phyloP scores from a whole-genome alignment of 2,797 vertebrate species.

The Phrynocephalus guinanensis region DNA sequence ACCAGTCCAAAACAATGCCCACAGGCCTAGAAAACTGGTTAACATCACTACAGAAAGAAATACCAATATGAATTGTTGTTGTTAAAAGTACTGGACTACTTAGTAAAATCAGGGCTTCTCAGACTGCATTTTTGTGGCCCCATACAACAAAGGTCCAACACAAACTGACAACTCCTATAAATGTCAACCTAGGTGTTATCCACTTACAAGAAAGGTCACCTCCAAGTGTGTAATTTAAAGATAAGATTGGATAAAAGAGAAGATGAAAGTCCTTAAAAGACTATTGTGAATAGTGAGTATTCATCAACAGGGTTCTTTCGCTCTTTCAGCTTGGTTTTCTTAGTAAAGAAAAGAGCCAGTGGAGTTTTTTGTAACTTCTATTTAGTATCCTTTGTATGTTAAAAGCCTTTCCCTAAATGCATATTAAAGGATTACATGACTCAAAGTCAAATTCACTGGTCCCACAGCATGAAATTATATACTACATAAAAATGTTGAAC shows the following conservation, averaged over 20 bases:
- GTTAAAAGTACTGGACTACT: background rate
- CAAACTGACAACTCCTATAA: conserved; percentile 15
- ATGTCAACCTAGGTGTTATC: background rate
- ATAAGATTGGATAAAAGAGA: conserved; percentile 45
- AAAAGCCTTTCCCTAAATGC: conserved; percentile 50
- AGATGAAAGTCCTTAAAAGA: conserved; percentile 41
- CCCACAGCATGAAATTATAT: conserved; percentile 39
- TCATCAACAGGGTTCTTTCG: conserved; percentile 34
- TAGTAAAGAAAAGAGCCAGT: conserved; percentile 45
- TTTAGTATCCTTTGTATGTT: conserved; percentile 50
- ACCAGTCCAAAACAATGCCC: background rate
- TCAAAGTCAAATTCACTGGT: conserved; percentile 40
- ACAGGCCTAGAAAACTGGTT: background rate
- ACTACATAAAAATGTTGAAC: conserved; percentile 50
- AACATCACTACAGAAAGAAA: background rate
- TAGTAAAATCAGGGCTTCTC: background rate
- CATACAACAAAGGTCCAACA: background rate
- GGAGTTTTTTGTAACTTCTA: conserved; percentile 59
- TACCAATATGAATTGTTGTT: background rate
- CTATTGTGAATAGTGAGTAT: conserved; percentile 50
- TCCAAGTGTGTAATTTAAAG: conserved; percentile 53
- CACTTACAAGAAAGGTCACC: conserved; percentile 53
- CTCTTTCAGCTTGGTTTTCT: conserved; percentile 56
- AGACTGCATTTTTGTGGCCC: background rate
- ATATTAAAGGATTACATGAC: conserved; percentile 46